These are phyloP conservation scores for Machaerirhynchus nigripectus DNA, from an alignment of 2,113 vertebrate species.

Conservation along the genomic window DNA sequence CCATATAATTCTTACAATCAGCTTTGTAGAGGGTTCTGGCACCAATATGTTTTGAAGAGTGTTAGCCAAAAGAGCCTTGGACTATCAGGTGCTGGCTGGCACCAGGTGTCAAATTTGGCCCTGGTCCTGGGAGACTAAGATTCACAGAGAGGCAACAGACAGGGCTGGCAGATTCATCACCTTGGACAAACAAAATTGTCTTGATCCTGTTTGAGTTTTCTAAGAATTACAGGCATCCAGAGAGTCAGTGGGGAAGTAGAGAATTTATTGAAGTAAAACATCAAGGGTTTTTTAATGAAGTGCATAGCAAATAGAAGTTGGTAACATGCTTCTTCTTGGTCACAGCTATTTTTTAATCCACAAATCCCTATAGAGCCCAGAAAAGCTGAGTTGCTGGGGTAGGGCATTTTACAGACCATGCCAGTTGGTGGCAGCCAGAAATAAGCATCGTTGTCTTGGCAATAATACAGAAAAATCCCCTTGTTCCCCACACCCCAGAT, in stretches of 20 bases:
- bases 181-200: neutral
- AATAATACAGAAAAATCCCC: neutral
- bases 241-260: neutral
- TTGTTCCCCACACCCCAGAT: neutral
- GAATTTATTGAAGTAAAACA: neutral
- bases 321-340: neutral
- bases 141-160: neutral
- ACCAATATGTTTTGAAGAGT: neutral
- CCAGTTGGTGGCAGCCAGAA: neutral
- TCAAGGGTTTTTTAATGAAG: neutral
- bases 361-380: neutral
- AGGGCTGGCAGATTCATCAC: neutral
- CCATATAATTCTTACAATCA: neutral
- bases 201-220: neutral
- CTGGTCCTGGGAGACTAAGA: neutral
- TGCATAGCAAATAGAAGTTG: neutral
- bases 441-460: fast-evolving
- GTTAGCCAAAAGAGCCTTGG: neutral
- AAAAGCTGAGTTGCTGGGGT: neutral
- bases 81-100: neutral
- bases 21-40: neutral
- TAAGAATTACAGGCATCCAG: neutral
- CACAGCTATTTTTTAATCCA: neutral
- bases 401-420: neutral
- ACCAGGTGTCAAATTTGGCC: constrained; percentile 10